Conservation (phyloP, 2,797 vertebrate species). For the Gobio occitaniae region DNA sequence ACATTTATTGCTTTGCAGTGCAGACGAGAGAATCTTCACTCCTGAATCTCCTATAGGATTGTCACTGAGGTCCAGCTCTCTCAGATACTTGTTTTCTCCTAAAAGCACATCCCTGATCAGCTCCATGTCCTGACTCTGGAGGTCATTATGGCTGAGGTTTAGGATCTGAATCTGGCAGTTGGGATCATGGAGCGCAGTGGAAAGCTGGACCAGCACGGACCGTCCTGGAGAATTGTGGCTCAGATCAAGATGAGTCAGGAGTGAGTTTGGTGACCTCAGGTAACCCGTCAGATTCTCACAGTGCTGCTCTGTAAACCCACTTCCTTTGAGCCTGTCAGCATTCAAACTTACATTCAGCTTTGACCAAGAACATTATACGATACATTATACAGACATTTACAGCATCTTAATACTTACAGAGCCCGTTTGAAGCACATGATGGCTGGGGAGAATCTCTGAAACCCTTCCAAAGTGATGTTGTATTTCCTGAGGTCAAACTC, state of each 20-base stretch:
- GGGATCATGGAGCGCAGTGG: background rate
- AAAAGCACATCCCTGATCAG: slow-evolving; percentile 9
- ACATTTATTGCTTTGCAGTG: background rate
- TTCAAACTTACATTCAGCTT: background rate
- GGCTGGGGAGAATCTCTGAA: slow-evolving; percentile 28
- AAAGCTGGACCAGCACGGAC: background rate
- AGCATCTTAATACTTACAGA: background rate
- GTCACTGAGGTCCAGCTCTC: slow-evolving; percentile 12
- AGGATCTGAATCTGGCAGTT: slow-evolving; percentile 27
- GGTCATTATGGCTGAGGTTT: slow-evolving; percentile 38
- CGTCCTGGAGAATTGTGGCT: background rate
- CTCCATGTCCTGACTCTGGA: slow-evolving; percentile 13
- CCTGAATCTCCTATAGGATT: background rate
- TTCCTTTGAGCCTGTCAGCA: slow-evolving; percentile 22
- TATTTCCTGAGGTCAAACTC: slow-evolving; percentile 41
- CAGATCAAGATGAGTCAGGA: slow-evolving; percentile 32
- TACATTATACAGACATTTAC: background rate
- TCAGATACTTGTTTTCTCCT: background rate
- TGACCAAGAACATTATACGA: background rate
- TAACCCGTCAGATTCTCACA: background rate
- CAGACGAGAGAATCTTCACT: background rate
- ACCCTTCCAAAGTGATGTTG: background rate
- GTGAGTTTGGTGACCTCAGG: slow-evolving; percentile 23
- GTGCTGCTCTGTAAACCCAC: background rate
- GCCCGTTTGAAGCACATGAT: background rate